A percentile compares a stretch with the other conserved stretches of the same genome.
Evolutionary conservation across 2,888 invertebrate species (phyloP).

Genomic region (Prenolepis imparis): DNA sequence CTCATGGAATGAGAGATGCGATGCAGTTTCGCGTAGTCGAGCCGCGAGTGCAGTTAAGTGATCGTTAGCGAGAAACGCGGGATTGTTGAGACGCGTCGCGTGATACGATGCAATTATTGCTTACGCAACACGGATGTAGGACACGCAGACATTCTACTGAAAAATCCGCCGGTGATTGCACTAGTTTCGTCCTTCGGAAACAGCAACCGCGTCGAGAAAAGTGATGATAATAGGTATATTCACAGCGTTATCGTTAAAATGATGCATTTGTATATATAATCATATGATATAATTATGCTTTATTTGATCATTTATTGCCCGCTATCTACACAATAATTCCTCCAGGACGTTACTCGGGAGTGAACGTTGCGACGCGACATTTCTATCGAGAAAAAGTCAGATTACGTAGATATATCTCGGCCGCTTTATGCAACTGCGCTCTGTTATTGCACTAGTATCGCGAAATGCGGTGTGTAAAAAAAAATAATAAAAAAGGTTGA

Average conservation of each 20-base stretch:
- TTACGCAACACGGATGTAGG: conserved; percentile 39
- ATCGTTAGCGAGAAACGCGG: conserved; percentile 19
- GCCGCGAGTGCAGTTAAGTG: neutral
- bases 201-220: neutral
- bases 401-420: neutral
- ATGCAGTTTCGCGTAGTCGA: conserved; percentile 18
- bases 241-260: neutral
- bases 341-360: neutral
- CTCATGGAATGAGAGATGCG: neutral
- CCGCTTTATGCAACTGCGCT: neutral
- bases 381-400: neutral
- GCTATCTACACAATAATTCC: conserved; percentile 6
- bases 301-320: conserved; percentile 8
- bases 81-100: conserved; percentile 36
- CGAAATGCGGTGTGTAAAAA: neutral
- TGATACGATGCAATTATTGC: conserved; percentile 48
- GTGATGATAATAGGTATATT: conserved; percentile 3
- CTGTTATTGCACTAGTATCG: conserved; percentile 15
- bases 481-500: neutral
- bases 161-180: neutral
- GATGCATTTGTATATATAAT: neutral
- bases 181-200: conserved; percentile 8
- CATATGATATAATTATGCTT: neutral
- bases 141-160: conserved; percentile 30
- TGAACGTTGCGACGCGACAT: neutral